Evolutionary conservation across 2,888 invertebrate species (phyloP), one percentile per base, ranked within the genome.

Genomic region (Mythimna albipuncta): DNA sequence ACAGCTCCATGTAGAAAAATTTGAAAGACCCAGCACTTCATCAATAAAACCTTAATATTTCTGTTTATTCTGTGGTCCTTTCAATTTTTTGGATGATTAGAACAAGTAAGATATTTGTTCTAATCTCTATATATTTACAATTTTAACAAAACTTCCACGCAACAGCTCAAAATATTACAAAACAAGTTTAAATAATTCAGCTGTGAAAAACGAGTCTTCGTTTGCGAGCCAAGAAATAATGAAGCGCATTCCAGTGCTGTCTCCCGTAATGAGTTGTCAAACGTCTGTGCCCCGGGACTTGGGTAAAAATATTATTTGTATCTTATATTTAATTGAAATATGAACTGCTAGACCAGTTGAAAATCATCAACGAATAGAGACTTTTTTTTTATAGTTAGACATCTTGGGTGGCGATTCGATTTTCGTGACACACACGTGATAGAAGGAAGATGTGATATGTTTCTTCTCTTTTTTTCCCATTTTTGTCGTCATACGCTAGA

Each of bases 261-360:
- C 87, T 85, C 82, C 69, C 79, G 87, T 91, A 92, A 92, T 92
- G 91, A 92, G 89, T 91, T 91, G 91, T 91, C 90, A 92, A 91
- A 91, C 86, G 89, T 85, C 85, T 85, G 79, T 54, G 64, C 69
- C 69, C 50, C n/a, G 47, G 65, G 68, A 50, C 59, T 77, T 50
- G 62, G 50, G 68, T 72, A 65, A 75, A 83, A 83, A 75, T 68
- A 35, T 68, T 65, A 75, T 79, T 85, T 81, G 75, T 72, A 72
- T 79, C 70, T 61, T 65, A 65, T 69, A 71, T 79, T 72, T 70
- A 64, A 82, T 71, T 61, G 62, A 75, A 75, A 77, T 83, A 83
- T 74, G 67, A 72, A 75, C 69, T 73, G 52, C 13, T 47, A 62
- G 44, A 38, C 61, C 63, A 70, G 73, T 74, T 78, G 44, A 69